Base-by-base conservation (phyloP, 2,888 invertebrate species). In the Amphipoea oculea region DNA sequence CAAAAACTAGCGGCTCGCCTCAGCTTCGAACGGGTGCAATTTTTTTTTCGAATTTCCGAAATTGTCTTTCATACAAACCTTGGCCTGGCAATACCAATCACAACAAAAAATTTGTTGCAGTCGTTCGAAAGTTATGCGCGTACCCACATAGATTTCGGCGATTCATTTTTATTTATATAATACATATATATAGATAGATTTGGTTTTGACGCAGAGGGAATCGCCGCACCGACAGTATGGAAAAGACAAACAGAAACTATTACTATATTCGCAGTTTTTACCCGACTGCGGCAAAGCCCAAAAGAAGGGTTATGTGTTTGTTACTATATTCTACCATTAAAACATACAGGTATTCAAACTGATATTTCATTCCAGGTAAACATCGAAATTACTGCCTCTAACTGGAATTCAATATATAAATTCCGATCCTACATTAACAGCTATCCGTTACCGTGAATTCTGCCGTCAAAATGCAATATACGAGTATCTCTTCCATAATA, bases 401-500 rank as follows among this genome's bases (percentile, higher is more conserved):
- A 17, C 36, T 29, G 11, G 4, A 1, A 54, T 48, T n/a, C 54
- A 23, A 42, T 57, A 62, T 17, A 48, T 40, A 23, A 79, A 71
- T 20, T 20, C 6, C 20, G 17, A 57, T 36, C 14, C 57, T n/a
- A 45, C 3, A 60, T 65, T 40, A 48, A 42, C n/a, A 65, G 14
- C 63, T 63, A 48, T 75, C 40, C n/a, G 11, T 65, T 65, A n/a
- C 57, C 29, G n/a, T 42, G 36, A 60, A 20, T 42, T 70, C 48
- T 42, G 14, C 42, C 65, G n/a, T 66, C 20, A 42, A 81, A 70
- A 51, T 60, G 60, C 65, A 76, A 82, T 23, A 65, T 51, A 36
- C 3, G 29, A 29, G 36, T 36, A 66, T 36, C 40, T 40, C 40
- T n/a, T 36, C 1, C 29, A 45, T n/a, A 29, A 48, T 12, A 14